phyloP scores from a whole-genome alignment of 2,113 vertebrate genomes.

The Catharus bicknelli region DNA sequence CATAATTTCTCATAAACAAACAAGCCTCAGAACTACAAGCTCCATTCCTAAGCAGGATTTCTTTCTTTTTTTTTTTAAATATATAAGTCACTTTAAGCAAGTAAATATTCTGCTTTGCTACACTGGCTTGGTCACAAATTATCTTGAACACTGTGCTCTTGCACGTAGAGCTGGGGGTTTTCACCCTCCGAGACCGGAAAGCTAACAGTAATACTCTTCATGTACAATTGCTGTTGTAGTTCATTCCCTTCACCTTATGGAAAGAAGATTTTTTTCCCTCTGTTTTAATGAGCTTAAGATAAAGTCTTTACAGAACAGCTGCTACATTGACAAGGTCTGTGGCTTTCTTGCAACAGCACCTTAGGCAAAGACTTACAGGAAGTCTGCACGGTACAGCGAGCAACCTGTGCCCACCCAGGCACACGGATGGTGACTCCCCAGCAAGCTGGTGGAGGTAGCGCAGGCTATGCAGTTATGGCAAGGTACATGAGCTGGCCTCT shows the following conservation, averaged over 20 bases:
- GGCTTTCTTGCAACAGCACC: background rate
- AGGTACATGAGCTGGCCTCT: background rate
- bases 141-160: background rate
- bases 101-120: background rate
- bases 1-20: background rate
- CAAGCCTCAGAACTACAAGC: background rate
- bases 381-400: accelerated
- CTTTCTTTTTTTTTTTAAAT: too few species aligned
- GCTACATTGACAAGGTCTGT: background rate
- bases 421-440: accelerated
- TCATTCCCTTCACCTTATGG: slow-evolving; percentile 18
- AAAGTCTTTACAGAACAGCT: slow-evolving; percentile 55
- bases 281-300: slow-evolving; percentile 57
- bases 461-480: background rate
- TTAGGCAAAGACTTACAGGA: background rate
- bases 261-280: slow-evolving; percentile 48
- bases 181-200: background rate
- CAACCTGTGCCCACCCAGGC: background rate
- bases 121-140: background rate
- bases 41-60: background rate
- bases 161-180: accelerated
- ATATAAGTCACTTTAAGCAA: background rate
- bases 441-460: background rate
- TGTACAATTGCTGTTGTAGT: background rate
- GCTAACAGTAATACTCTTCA: background rate